These are phyloP conservation scores for Epistrophe grossulariae DNA, from an alignment of 2,888 invertebrate species.

Conservation along the genomic window DNA sequence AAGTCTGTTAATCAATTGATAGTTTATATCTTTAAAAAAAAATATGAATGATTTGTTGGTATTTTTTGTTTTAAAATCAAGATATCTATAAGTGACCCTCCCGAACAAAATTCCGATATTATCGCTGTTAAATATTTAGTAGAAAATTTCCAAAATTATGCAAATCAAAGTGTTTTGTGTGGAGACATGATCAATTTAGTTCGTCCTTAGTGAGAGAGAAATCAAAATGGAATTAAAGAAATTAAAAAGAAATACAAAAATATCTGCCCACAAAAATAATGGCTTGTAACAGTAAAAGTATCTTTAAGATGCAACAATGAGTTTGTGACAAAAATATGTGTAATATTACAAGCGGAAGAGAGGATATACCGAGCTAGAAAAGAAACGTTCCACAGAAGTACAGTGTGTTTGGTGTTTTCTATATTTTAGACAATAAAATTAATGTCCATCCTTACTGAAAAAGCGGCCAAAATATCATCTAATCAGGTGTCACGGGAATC, in stretches of 20 bases:
- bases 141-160: neutral
- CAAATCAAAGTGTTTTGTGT: neutral
- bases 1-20: neutral
- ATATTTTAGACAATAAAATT: conserved; percentile 14
- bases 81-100: neutral
- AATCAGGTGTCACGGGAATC: conserved; percentile 79
- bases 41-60: neutral
- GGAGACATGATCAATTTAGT: neutral
- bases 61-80: neutral
- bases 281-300: neutral
- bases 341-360: neutral
- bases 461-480: conserved; percentile 78
- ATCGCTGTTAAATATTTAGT: neutral
- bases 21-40: neutral
- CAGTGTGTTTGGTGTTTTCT: neutral
- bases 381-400: conserved; percentile 16
- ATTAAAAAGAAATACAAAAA: conserved; percentile 7
- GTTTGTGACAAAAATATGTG: conserved; percentile 12
- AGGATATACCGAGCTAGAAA: neutral
- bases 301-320: conserved; percentile 25
- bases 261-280: neutral
- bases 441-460: conserved; percentile 60
- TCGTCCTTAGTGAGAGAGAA: neutral
- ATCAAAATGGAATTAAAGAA: conserved; percentile 11
- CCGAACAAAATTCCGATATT: neutral